These are phyloP conservation scores for Erethizon dorsatum DNA, from an alignment of 2,797 vertebrate species.

Conservation along the genomic window DNA sequence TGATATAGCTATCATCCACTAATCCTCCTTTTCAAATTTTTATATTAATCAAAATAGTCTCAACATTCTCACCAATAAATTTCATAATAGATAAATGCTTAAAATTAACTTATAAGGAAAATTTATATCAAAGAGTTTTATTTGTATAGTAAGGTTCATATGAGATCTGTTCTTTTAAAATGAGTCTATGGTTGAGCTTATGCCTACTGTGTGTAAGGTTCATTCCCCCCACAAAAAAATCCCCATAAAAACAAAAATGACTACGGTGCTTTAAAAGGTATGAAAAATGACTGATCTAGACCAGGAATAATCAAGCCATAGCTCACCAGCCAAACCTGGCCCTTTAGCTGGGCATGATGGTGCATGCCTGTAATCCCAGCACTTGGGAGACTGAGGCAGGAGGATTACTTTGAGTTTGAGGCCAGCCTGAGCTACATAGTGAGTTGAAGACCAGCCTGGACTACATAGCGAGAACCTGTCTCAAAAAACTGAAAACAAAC, in stretches of 20 bases:
- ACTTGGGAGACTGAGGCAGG: background rate
- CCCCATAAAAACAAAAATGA: background rate
- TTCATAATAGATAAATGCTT: slow-evolving; percentile 36
- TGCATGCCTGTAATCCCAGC: background rate
- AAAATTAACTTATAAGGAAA: slow-evolving; percentile 33
- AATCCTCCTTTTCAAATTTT: slow-evolving; percentile 38
- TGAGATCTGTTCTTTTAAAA: background rate
- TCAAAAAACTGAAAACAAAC: background rate
- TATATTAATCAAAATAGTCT: background rate
- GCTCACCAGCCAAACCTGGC: background rate
- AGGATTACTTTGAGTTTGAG: background rate
- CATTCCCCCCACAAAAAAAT: background rate
- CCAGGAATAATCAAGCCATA: slow-evolving; percentile 49
- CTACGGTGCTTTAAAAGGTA: slow-evolving; percentile 20
- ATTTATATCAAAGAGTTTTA: slow-evolving; percentile 43
- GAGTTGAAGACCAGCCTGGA: background rate
- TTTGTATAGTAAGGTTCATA: background rate
- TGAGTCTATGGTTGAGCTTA: background rate
- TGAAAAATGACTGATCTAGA: background rate
- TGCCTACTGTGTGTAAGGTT: background rate
- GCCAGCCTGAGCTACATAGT: background rate
- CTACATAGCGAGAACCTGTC: background rate
- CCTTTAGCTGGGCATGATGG: background rate
- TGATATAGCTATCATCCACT: slow-evolving; percentile 19
- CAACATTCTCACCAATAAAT: background rate